Base-by-base conservation (phyloP, 2,113 vertebrate species). In the Alaudala cheleensis region DNA sequence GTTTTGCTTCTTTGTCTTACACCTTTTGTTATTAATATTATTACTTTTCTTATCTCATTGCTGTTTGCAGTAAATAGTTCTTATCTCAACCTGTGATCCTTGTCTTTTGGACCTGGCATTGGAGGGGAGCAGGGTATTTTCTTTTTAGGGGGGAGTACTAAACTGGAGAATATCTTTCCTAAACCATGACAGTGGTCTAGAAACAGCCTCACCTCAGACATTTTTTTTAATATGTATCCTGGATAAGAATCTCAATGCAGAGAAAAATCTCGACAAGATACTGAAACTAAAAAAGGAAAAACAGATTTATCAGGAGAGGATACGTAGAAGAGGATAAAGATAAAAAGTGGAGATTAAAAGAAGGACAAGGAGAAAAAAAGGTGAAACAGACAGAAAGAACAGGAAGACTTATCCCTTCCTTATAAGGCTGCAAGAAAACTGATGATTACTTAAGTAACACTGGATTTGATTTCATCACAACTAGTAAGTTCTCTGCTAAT, bases 401-500 rank as follows among this genome's bases (percentile, higher is more conserved):
- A 12, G n/a, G 12, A 77, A 51, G 33, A 83, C 19, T 72, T 72
- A 39, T 29, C 13, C 19, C 6, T 13, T 93, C 11, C 34, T 50
- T 47, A 13, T 67, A 71, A 76, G 37, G 25, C 57, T n/a, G 31
- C 62, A 78, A 64, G 34, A 34, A 83, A 88, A 74, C 4, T 64
- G 37, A 44, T 82, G 24, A 47, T 66, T 60, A 71, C 37, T 51
- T 29, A 67, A 70, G 29, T 29, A 86, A 64, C 31, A 65, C 9
- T 1, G 12, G 45, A 71, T 69, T 91, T 89, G 74, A 31, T 56
- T 81, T 66, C 34, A 50, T 79, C 0, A 1, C 7, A 15, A 61
- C n/a, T 79, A 77, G 21, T 77, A 84, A 70, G 4, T 60, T 93
- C 13, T 90, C 54, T 84, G 61, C n/a, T 88, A 87, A 60, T 71